phyloP scores from a whole-genome alignment of 2,888 invertebrate genomes.

The Apodemia zela region DNA sequence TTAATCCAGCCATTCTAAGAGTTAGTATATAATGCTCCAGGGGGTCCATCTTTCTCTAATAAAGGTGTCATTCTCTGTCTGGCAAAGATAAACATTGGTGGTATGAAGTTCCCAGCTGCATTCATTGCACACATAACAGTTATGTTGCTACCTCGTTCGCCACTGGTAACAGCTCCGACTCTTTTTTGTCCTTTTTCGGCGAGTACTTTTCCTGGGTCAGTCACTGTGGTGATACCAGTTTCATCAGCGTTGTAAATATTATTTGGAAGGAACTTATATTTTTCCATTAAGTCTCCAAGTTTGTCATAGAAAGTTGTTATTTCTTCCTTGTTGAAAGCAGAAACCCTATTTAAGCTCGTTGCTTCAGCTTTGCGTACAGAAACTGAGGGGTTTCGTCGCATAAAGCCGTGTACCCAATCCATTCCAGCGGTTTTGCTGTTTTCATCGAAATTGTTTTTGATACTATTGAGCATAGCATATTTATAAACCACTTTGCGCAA shows the following conservation, averaged over 20 bases:
- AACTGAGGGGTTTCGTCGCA: constrained; percentile 23
- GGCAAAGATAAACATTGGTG: neutral
- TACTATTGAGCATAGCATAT: neutral
- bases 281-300: neutral
- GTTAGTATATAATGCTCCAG: neutral
- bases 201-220: neutral
- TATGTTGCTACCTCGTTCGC: neutral
- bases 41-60: neutral
- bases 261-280: neutral
- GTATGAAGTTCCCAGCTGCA: neutral
- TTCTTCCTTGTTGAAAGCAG: too few species aligned
- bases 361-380: constrained; percentile 8
- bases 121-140: neutral
- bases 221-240: neutral
- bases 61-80: neutral
- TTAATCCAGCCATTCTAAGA: neutral
- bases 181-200: neutral
- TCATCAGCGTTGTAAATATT: neutral
- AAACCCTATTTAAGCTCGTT: neutral
- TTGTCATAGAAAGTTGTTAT: neutral
- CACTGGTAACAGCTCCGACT: neutral
- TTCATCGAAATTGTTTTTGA: constrained; percentile 21
- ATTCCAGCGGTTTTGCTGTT: constrained; percentile 31
- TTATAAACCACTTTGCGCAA: neutral
- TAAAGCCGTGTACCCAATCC: constrained; percentile 31